Evolutionary conservation across 2,888 invertebrate genomes (phyloP), one percentile per base, ranked within the genome.

Genomic region (Drosophila phalerata): DNA sequence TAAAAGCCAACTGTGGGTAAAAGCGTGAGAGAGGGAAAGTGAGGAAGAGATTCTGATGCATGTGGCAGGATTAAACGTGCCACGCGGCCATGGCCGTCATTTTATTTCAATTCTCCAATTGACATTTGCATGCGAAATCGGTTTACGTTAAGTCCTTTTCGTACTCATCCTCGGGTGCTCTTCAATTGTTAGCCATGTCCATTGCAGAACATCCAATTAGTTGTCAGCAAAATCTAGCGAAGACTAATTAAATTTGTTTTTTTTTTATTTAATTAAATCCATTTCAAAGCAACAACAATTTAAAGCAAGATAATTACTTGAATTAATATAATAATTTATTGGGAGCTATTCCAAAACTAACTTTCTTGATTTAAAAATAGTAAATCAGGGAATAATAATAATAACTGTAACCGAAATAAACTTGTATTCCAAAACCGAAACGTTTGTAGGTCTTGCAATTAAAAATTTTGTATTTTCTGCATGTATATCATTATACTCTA

Each of bases 61-160:
- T 67, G 34, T 60, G 47, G 6, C 45, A 47, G 66, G 48, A 48
- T 77, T 60, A 70, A 67, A 28, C 70, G 63, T 73, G 77, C 65
- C 69, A 77, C 53, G 73, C 76, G 75, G 68, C 63, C 72, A 71
- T 45, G 63, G 45, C 49, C 52, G n/a, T 32, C 17, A 37, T 25
- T 38, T 51, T n/a, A 52, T 25, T 51, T 40, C 10, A 47, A 30
- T 53, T 45, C 45, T 42, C 17, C 38, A 47, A 37, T 42, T 63
- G 37, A 48, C 55, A 48, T 63, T 63, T 63, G 34, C 62, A 38
- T 64, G 76, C 52, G 57, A 57, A 42, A 47, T 42, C 48, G 62
- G 38, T 43, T 52, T 22, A 42, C 11, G 22, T 40, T 32, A 17
- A 48, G 5, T 53, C 17, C 15, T 15, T 17, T 38, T 28, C 13